Conservation (phyloP, 2,113 vertebrate genomes). For the Atrichornis clamosus region DNA sequence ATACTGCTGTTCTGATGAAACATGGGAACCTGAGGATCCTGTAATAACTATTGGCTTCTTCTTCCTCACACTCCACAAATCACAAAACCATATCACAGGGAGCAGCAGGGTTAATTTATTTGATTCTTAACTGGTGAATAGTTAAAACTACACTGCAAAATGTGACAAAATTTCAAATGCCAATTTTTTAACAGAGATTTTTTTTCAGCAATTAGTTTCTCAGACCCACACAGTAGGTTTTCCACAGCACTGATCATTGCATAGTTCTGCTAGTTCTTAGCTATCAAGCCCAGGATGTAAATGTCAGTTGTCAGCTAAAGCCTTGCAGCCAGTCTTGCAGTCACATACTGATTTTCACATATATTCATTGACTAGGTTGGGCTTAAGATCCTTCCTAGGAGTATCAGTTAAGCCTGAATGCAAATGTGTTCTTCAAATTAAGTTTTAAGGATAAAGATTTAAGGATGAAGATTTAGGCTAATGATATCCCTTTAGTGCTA, state of each 20-base stretch:
- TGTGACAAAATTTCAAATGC: neutral
- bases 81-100: neutral
- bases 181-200: neutral
- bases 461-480: neutral
- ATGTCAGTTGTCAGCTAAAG: neutral
- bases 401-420: neutral
- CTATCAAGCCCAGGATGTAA: neutral
- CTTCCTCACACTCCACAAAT: neutral
- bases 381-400: neutral
- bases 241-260: neutral
- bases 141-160: neutral
- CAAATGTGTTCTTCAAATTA: neutral
- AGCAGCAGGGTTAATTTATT: neutral
- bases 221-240: neutral
- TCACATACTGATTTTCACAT: neutral
- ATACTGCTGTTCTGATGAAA: neutral
- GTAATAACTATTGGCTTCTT: neutral
- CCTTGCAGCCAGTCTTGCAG: neutral
- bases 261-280: rapidly evolving
- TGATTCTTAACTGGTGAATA: neutral
- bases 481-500: neutral
- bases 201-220: neutral
- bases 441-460: neutral
- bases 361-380: neutral
- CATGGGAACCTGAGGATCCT: neutral